Base-by-base conservation (phyloP, 2,113 vertebrate species). In the Plecturocebus donacophilus region DNA sequence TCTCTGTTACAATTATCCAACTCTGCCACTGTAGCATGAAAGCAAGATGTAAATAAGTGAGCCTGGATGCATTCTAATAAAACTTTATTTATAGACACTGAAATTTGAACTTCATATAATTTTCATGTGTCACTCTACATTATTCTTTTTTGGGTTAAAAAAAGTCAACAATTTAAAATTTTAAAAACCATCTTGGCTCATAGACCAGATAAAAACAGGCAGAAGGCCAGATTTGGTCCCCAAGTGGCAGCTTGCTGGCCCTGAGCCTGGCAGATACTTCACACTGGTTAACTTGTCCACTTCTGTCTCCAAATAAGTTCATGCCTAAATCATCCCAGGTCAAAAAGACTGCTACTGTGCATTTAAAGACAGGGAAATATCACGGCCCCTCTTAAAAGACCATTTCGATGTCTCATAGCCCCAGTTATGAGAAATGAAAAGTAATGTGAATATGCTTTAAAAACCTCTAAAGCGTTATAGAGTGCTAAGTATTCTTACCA, bases 41-140 rank as follows among this genome's bases (percentile, higher is more conserved):
- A 93, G 70, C 54, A 94, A 91, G 38, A 66, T 21, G 27, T 54
- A 91, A 93, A 88, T 90, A 89, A 87, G 90, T 76, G 52, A 40
- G 27, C 45, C 12, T 94, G 80, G 89, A 35, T 71, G n/a, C 45
- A 27, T 90, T 92, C 95, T 91, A 94, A 76, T 87, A 94, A 97
- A 93, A 90, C 71, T 92, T 90, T 94, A 84, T 92, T 93, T 90
- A 83, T 64, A 70, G 79, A 75, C 42, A 61, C 20, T 17, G 35
- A 80, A 47, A 93, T 95, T 49, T 76, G 56, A 68, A 77, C 83
- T 84, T 96, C n/a, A 90, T 82, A 30, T 47, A 47, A 81, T 93
- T 94, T 75, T 94, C 79, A 81, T 84, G 10, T 93, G 56, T 80
- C 49, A 52, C 35, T 21, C 86, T 58, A 82, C 95, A 75, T 38